phyloP scores from a whole-genome alignment of 1,140 invertebrate genomes.

The Drosophila sturtevanti region DNA sequence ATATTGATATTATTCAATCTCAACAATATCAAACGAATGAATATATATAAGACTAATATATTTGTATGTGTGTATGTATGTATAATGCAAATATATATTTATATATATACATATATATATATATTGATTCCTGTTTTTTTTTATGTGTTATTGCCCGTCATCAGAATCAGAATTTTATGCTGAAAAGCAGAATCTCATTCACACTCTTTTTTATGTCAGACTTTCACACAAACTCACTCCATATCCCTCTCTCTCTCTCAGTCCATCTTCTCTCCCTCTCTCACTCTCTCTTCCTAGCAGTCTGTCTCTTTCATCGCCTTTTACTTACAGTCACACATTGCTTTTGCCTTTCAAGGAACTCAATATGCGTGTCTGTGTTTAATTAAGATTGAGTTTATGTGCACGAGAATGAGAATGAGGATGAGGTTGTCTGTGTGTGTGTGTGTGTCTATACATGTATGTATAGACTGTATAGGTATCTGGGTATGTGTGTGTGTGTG shows the following conservation, averaged over 20 bases:
- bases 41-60: neutral
- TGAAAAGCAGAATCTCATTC: conserved; percentile 45
- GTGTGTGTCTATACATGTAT: conserved; percentile 8
- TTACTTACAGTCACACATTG: conserved; percentile 22
- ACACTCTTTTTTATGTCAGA: conserved; percentile 8
- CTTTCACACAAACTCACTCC: neutral
- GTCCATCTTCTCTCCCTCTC: neutral
- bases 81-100: neutral
- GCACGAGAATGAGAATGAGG: conserved; percentile 31
- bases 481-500: conserved; percentile 11
- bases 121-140: neutral
- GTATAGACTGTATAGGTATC: neutral
- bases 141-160: neutral
- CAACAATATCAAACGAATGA: neutral
- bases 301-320: neutral
- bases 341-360: conserved; percentile 71
- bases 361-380: conserved; percentile 76
- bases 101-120: conserved; percentile 1
- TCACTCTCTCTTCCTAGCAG: neutral
- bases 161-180: conserved; percentile 35
- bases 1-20: neutral
- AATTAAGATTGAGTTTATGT: conserved; percentile 74
- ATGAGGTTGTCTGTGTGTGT: conserved; percentile 23
- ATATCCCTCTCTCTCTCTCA: neutral
- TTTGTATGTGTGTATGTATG: neutral